phyloP scores from a whole-genome alignment of 2,113 vertebrate genomes.

The Dasypus novemcinctus region DNA sequence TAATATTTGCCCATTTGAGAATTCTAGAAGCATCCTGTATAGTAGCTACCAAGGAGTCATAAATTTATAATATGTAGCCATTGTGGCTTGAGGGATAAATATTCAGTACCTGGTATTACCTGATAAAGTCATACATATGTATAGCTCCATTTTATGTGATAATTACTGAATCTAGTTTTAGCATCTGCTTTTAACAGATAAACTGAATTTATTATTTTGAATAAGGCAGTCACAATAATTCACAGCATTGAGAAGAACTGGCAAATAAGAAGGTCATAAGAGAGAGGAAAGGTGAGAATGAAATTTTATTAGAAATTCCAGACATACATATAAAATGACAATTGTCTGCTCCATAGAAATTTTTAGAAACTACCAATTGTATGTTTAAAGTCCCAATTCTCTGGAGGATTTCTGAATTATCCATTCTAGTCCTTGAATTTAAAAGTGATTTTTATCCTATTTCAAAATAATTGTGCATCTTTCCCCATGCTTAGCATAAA shows the following conservation, averaged over 20 bases:
- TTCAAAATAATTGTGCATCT: slow-evolving; percentile 42
- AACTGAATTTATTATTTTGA: slow-evolving; percentile 81
- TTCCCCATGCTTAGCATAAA: neutral
- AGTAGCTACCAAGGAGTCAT: slow-evolving; percentile 72
- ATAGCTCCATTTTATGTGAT: slow-evolving; percentile 80
- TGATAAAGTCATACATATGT: slow-evolving; percentile 86
- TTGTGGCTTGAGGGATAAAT: slow-evolving; percentile 82
- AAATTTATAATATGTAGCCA: slow-evolving; percentile 80
- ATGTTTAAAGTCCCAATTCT: slow-evolving; percentile 23
- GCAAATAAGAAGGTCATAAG: slow-evolving; percentile 58
- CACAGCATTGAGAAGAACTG: slow-evolving; percentile 48
- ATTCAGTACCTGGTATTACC: slow-evolving; percentile 83
- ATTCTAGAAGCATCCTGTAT: slow-evolving; percentile 54
- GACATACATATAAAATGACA: neutral
- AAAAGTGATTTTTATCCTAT: slow-evolving; percentile 53
- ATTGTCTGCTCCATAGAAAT: neutral
- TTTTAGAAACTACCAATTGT: slow-evolving; percentile 44
- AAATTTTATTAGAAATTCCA: slow-evolving; percentile 32
- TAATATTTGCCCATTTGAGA: slow-evolving; percentile 67
- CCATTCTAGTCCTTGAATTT: slow-evolving; percentile 45
- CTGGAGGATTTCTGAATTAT: slow-evolving; percentile 41
- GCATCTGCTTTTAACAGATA: slow-evolving; percentile 84
- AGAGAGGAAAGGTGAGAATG: neutral
- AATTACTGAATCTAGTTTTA: slow-evolving; percentile 84
- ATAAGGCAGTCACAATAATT: slow-evolving; percentile 76